A percentile compares a stretch with the other conserved stretches of the same genome.
Evolutionary conservation across 2,797 vertebrate species (phyloP).

Genomic region (Parauchenoglanis punctatus): DNA sequence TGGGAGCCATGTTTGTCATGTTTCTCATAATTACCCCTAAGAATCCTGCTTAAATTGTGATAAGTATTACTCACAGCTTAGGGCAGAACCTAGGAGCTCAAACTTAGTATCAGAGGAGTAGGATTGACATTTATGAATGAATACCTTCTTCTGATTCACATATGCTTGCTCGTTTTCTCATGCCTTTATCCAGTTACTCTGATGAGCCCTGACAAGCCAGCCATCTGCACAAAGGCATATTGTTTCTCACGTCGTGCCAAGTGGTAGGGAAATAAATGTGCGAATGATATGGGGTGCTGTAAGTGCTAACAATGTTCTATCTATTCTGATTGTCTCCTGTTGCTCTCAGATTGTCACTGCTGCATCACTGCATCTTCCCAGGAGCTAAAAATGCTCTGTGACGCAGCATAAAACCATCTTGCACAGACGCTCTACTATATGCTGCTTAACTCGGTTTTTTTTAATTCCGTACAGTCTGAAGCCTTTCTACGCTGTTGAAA

Average conservation of each 20-base stretch:
- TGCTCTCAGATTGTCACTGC: not conserved
- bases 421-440: not conserved
- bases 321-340: constrained; percentile 7
- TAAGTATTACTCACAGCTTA: not conserved
- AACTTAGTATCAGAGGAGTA: not conserved
- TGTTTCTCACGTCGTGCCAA: constrained; percentile 4
- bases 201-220: constrained; percentile 1
- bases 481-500: not conserved
- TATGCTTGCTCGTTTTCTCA: not conserved
- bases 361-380: not conserved
- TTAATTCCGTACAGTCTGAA: not conserved
- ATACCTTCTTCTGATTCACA: not conserved
- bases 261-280: constrained; percentile 7
- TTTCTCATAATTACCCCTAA: not conserved
- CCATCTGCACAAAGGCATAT: not conserved
- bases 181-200: not conserved
- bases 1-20: not conserved
- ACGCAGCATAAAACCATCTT: not conserved
- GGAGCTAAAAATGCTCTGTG: not conserved
- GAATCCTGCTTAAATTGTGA: not conserved
- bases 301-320: constrained; percentile 9
- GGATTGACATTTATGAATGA: not conserved
- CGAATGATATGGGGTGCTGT: not conserved
- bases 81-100: not conserved
- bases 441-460: not conserved